Base-by-base conservation (phyloP, 1,140 invertebrate species). In the Chlorops oryzae region DNA sequence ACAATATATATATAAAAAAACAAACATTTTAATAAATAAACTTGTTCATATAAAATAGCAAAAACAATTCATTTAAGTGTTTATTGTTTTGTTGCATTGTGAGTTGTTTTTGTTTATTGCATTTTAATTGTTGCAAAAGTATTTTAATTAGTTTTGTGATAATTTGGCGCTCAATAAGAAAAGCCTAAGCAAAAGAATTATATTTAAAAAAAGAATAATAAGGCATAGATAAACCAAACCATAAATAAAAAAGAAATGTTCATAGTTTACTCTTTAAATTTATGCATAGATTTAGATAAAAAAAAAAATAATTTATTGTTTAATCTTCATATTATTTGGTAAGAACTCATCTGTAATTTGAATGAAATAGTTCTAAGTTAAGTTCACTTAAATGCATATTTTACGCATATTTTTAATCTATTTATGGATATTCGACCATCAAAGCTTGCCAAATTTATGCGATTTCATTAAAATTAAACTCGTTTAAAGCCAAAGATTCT, bases 1-100 rank as follows among this genome's bases (percentile, higher is more conserved):
- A 55, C 43, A 61, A 52, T 62, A 63, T 35, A 27, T 25, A 52
- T 35, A 41, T 47, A 5, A 6, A 7, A 34, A 51, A 32, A 32
- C 9, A n/a, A 9, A 9, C 28, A 32, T 9, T 9, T 32, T 32
- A 32, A 9, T 9, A 9, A 9, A 9, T n/a, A 32, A 9, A 32
- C 28, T 32, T 32, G 9, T 32, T 32, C 28, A 32, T 32, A 32
- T 32, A 9, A 32, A 9, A 32, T 32, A 32, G n/a, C 15, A 6
- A 32, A 9, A 39, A 6, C 15, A 6, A 39, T 7, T 17, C 37
- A 15, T 7, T 17, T 39, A 15, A 5, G 20, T 7, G 20, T 7
- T 15, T 17, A 39, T 55, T 39, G 10, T 44, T 55, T 55, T 52
- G 54, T 52, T 53, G 32, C 47, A 54, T 56, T 55, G 35, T 42